Evolutionary conservation across 2,113 vertebrate genomes (phyloP).

Genomic region (Saguinus imperator): DNA sequence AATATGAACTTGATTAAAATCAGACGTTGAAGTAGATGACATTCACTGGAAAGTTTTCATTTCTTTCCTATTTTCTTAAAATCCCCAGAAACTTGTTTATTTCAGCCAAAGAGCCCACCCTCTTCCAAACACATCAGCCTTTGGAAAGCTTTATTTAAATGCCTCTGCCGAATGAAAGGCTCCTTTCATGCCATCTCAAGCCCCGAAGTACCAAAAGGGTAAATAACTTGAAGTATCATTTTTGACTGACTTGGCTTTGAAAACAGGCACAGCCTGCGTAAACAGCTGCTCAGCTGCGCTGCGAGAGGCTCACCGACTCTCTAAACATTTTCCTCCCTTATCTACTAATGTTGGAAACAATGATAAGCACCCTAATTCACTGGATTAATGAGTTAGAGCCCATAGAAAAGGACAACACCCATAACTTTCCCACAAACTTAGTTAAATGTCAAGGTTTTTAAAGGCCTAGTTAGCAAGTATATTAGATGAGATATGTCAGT

Average conservation of each 20-base stretch:
- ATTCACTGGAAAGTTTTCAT: conserved; percentile 70
- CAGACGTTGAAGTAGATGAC: conserved; percentile 45
- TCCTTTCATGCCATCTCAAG: conserved; percentile 83
- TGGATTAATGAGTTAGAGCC: conserved; percentile 87
- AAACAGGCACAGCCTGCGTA: conserved; percentile 80
- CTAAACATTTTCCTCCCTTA: conserved; percentile 69
- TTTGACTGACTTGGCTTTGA: conserved; percentile 88
- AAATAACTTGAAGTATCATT: conserved; percentile 87
- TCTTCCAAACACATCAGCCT: conserved; percentile 74
- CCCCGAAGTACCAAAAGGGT: conserved; percentile 84
- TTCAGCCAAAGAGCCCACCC: conserved; percentile 67
- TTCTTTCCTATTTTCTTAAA: conserved; percentile 75
- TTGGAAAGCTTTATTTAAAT: conserved; percentile 85
- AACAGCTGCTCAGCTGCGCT: conserved; percentile 76
- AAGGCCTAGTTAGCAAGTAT: conserved; percentile 99
- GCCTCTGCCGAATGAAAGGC: conserved; percentile 81
- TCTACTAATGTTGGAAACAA: conserved; percentile 77
- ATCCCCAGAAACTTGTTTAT: conserved; percentile 78
- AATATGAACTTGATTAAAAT: conserved; percentile 69
- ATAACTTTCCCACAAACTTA: conserved; percentile 91
- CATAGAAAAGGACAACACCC: conserved; percentile 86
- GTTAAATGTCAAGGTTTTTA: conserved; percentile 98
- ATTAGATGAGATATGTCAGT: conserved; percentile 99
- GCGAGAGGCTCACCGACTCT: conserved; percentile 70
- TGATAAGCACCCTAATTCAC: conserved; percentile 83